phyloP scores from a whole-genome alignment of 2,797 vertebrate genomes.

The Lerista edwardsae region DNA sequence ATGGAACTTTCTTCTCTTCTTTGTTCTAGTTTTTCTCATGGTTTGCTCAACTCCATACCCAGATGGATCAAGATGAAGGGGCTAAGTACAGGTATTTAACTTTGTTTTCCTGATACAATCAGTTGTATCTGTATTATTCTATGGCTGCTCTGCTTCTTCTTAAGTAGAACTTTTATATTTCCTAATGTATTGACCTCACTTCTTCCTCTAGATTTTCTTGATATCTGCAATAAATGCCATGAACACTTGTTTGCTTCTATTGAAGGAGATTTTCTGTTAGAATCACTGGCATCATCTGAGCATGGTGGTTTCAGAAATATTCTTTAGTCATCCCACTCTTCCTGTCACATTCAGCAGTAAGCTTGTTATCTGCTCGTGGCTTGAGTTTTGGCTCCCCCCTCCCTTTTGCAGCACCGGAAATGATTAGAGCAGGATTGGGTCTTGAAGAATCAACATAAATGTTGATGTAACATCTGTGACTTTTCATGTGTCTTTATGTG shows the following conservation, averaged over 20 bases:
- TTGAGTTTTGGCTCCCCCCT: not conserved
- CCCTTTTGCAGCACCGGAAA: too few relatives aligned
- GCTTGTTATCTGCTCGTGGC: not conserved
- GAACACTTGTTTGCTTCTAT: not conserved
- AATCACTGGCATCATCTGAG: too few relatives aligned
- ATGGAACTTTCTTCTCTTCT: slow-evolving; percentile 46
- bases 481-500: not conserved
- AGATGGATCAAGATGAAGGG: slow-evolving; percentile 94
- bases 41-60: slow-evolving; percentile 92
- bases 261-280: not conserved
- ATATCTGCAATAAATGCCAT: not conserved
- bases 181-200: not conserved
- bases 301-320: not conserved
- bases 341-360: not conserved
- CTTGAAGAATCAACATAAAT: not conserved
- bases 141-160: not conserved
- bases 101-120: slow-evolving; percentile 31
- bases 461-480: not conserved
- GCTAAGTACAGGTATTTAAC: slow-evolving; percentile 88
- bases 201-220: not conserved
- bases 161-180: not conserved
- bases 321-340: not conserved
- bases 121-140: not conserved
- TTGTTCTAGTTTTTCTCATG: slow-evolving; percentile 93
- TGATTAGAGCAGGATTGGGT: not conserved